These are phyloP conservation scores for Thumatha senex DNA, from an alignment of 2,888 invertebrate species.

Conservation along the genomic window DNA sequence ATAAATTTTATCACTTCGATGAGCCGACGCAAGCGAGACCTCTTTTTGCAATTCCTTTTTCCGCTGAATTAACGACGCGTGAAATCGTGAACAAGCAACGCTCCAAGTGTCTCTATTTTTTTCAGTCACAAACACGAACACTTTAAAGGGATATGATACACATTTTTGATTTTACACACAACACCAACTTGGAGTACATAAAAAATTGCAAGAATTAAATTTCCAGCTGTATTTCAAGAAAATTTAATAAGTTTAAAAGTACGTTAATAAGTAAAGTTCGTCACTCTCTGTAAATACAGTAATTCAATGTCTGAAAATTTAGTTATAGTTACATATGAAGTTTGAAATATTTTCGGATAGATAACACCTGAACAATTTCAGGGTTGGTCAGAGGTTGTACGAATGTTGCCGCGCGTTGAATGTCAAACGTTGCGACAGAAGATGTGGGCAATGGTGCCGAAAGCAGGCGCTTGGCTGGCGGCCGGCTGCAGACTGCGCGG, in stretches of 20 bases:
- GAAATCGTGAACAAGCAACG: slow-evolving; percentile 68
- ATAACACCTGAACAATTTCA: slow-evolving; percentile 71
- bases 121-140: slow-evolving; percentile 75
- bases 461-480: slow-evolving; percentile 69
- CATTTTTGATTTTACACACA: slow-evolving; percentile 42
- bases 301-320: slow-evolving; percentile 33
- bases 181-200: slow-evolving; percentile 37
- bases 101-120: slow-evolving; percentile 57
- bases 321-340: slow-evolving; percentile 29
- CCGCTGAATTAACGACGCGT: slow-evolving; percentile 75
- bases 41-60: slow-evolving; percentile 64
- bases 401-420: slow-evolving; percentile 70
- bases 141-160: slow-evolving; percentile 51
- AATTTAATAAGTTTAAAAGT: slow-evolving; percentile 19
- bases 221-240: slow-evolving; percentile 7
- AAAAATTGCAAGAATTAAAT: slow-evolving; percentile 2
- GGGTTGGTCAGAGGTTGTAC: slow-evolving; percentile 67
- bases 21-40: slow-evolving; percentile 68
- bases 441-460: slow-evolving; percentile 37
- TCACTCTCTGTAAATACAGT: slow-evolving; percentile 41
- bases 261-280: slow-evolving; percentile 50
- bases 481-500: slow-evolving; percentile 79
- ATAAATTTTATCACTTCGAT: slow-evolving; percentile 80
- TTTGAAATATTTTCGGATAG: slow-evolving; percentile 49
- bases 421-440: slow-evolving; percentile 63